These are phyloP conservation scores for Notocelia uddmanniana DNA, from an alignment of 2,888 invertebrate species.

Conservation along the genomic window DNA sequence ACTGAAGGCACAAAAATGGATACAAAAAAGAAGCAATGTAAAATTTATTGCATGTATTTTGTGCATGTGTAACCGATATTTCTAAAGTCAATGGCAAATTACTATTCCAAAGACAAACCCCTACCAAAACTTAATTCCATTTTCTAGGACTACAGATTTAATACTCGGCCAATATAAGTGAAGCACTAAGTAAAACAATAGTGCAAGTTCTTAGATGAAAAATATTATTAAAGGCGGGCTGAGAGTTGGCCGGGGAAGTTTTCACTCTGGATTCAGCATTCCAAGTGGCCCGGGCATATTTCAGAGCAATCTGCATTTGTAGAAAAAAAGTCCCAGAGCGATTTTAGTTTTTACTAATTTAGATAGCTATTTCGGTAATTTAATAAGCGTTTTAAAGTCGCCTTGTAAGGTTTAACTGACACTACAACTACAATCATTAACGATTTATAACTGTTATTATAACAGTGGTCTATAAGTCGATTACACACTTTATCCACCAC, in stretches of 20 bases:
- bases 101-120: not conserved
- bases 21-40: too few species aligned
- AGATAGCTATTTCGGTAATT: not conserved
- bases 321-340: slow-evolving; percentile 3
- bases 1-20: too few species aligned
- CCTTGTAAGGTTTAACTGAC: too few species aligned
- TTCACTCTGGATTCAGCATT: slow-evolving; percentile 25
- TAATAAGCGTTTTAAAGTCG: too few species aligned
- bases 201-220: slow-evolving; percentile 33
- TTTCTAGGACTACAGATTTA: not conserved
- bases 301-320: slow-evolving; percentile 4
- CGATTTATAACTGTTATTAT: too few species aligned
- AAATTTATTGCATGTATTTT: too few species aligned
- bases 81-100: too few species aligned
- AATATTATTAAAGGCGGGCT: slow-evolving; percentile 31
- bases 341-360: slow-evolving; percentile 13
- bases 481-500: too few species aligned
- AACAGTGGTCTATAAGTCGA: too few species aligned
- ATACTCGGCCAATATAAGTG: slow-evolving; percentile 25
- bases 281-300: slow-evolving; percentile 16
- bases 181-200: slow-evolving; percentile 35
- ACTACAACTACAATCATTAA: too few species aligned
- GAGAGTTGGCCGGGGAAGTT: slow-evolving; percentile 27
- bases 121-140: not conserved
- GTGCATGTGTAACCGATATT: too few species aligned